Percentiles rank a stretch among this genome's conserved stretches.
phyloP scores from a whole-genome alignment of 2,888 invertebrate species.

The Phlogophora meticulosa region DNA sequence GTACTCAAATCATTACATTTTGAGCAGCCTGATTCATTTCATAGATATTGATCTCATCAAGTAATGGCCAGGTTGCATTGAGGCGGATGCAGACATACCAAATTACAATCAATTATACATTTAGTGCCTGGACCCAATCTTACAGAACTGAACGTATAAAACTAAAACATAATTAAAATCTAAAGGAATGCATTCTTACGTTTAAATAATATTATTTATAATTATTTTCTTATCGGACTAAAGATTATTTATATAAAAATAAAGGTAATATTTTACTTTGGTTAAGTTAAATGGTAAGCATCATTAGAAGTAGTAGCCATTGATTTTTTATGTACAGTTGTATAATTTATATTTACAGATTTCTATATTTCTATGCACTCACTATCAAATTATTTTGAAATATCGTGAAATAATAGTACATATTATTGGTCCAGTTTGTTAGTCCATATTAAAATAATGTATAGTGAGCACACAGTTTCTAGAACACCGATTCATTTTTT shows the following conservation, averaged over 20 bases:
- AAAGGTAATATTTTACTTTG: constrained; percentile 70
- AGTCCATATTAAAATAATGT: constrained; percentile 7
- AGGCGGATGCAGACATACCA: constrained; percentile 51
- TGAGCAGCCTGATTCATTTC: not conserved
- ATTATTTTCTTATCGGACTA: constrained; percentile 27
- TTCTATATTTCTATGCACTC: constrained; percentile 5
- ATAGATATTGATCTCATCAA: constrained; percentile 46
- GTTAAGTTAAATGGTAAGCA: constrained; percentile 68
- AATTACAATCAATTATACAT: constrained; percentile 38
- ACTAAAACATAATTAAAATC: constrained; percentile 53
- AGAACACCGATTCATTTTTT: constrained; percentile 12
- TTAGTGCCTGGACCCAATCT: constrained; percentile 51
- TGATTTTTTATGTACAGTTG: constrained; percentile 53
- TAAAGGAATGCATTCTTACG: constrained; percentile 68
- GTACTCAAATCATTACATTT: not conserved
- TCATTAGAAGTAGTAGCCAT: constrained; percentile 44
- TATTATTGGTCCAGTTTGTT: not conserved
- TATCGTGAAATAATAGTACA: not conserved
- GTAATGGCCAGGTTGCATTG: constrained; percentile 31
- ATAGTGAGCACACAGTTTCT: constrained; percentile 24
- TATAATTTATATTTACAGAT: constrained; percentile 58
- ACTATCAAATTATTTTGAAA: not conserved
- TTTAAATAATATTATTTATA: constrained; percentile 52
- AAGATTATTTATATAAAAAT: constrained; percentile 59
- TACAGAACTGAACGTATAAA: constrained; percentile 46